Conservation (phyloP, 1,140 invertebrate genomes). For the Hyles vespertilio region DNA sequence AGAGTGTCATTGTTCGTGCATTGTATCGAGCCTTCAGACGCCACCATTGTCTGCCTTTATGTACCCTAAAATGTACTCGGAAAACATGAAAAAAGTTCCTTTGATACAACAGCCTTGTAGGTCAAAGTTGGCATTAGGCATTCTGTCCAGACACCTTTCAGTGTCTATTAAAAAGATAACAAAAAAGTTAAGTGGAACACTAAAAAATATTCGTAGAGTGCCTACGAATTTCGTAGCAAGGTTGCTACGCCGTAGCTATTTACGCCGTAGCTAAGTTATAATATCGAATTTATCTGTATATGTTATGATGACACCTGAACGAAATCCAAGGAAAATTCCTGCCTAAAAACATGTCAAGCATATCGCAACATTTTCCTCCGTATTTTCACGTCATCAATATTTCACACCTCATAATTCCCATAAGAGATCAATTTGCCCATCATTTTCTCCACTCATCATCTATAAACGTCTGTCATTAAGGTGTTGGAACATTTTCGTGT, state of each 20-base stretch:
- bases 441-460: conserved; percentile 23
- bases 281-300: no score
- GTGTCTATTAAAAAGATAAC: no score
- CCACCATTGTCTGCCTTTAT: not conserved
- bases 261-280: not conserved
- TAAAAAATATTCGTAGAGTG: no score
- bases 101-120: no score
- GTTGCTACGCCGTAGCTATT: conserved; percentile 13
- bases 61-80: conserved; percentile 1
- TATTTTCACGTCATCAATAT: not conserved
- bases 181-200: no score
- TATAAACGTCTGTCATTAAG: conserved; percentile 20
- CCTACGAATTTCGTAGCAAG: conserved; percentile 1
- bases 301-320: no score
- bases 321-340: not conserved
- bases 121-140: no score
- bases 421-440: conserved; percentile 30
- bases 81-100: no score
- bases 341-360: not conserved
- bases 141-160: no score
- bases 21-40: no score
- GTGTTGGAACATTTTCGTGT: conserved; percentile 28
- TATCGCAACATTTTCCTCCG: not conserved
- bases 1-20: conserved; percentile 10
- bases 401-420: conserved; percentile 3